Conservation (phyloP, 2,888 invertebrate species). For the Meloe dianella region DNA sequence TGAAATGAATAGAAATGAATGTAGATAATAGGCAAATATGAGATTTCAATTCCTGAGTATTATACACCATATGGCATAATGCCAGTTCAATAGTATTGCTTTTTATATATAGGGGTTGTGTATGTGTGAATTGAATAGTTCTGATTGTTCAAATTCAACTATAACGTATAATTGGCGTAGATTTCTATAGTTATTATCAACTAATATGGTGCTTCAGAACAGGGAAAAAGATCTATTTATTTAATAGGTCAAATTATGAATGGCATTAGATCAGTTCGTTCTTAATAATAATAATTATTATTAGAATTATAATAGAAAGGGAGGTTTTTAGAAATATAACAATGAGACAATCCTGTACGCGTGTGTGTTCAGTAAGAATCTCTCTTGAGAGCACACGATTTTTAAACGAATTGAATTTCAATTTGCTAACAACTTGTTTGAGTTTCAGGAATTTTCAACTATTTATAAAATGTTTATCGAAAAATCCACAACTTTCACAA, state of each 20-base stretch:
- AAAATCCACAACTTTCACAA: not conserved
- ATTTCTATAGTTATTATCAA: conserved; percentile 11
- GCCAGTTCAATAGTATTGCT: conserved; percentile 13
- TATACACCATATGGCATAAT: conserved; percentile 1
- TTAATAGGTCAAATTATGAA: not conserved
- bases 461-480: not conserved
- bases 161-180: conserved; percentile 5
- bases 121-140: not conserved
- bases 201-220: conserved; percentile 7
- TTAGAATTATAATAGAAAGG: not conserved
- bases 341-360: not conserved
- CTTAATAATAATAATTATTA: not conserved
- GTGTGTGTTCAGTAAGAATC: too few species aligned
- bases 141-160: not conserved
- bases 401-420: not conserved
- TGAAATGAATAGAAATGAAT: conserved; percentile 7
- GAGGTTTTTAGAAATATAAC: not conserved
- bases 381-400: too few species aligned
- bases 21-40: not conserved
- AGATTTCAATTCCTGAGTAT: not conserved
- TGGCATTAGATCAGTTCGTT: not conserved
- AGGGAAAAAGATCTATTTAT: not conserved
- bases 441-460: not conserved
- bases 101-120: conserved; percentile 5
- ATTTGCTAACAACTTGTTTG: not conserved